Evolutionary conservation across 2,888 invertebrate species (phyloP), one percentile per base, ranked within the genome.

Genomic region (Labia minor): DNA sequence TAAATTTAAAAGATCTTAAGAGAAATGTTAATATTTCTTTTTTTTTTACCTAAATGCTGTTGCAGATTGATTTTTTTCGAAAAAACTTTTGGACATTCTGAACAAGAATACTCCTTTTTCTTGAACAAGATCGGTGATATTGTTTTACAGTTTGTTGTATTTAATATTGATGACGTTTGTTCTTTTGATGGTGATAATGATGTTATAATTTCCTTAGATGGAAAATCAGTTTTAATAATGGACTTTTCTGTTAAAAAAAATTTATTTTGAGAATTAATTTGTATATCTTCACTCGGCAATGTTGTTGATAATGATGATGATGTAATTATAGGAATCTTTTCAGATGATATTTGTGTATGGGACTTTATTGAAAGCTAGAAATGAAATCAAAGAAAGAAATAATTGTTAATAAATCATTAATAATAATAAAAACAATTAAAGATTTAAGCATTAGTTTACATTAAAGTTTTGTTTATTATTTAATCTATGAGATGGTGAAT

Each of bases 41-140:
- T n/a, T n/a, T n/a, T 26, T 6, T 67, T 63, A 69, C 72, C 72
- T 18, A 77, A 74, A 65, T 78, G 77, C 67, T 78, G 78, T 62
- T 74, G 76, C 65, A 75, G 77, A 68, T 77, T 78, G 21, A 75
- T 75, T 16, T 74, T 73, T 1, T 75, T 76, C 0, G 74, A 74
- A 66, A 77, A 77, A 49, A 72, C 71, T 68, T 77, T 78, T 4
- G 74, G 71, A 65, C 78, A 78, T 49, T 75, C 76, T 1, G 70
- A 71, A 67, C 78, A 78, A 62, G 74, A 72, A 67, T 73, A 77
- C 65, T 64, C 20, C 10, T 63, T 64, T 33, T 66, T 66, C n/a
- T 33, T 49, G 37, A 16, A 20, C 10, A 61, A 21, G 1, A 8
- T 19, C 18, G 37, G 37, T 18, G 37, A 64, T 64, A 37, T 19